Evolutionary conservation across 2,888 invertebrate species (phyloP), one percentile per base, ranked within the genome.

Genomic region (Dyspetes luteomarginatus): DNA sequence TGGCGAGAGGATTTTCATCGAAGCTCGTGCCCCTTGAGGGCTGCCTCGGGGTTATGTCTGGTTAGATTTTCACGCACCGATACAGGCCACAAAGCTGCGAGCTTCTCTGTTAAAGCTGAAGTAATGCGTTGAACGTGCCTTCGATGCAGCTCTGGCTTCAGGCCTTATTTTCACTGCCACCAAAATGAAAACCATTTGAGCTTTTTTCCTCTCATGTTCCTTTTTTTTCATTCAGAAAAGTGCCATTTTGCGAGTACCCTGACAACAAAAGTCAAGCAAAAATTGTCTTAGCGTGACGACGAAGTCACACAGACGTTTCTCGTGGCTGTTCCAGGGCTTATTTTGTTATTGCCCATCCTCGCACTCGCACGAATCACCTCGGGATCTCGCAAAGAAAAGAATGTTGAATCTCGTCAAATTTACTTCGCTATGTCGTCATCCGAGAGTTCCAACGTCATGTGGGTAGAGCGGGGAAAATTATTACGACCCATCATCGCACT

Each of bases 151-250:
- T n/a, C n/a, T n/a, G n/a, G n/a, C n/a, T n/a, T n/a, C n/a, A n/a
- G n/a, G n/a, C n/a, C n/a, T n/a, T n/a, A n/a, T n/a, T n/a, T n/a
- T n/a, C n/a, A n/a, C n/a, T n/a, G n/a, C n/a, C n/a, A n/a, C n/a
- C n/a, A n/a, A n/a, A n/a, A n/a, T n/a, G n/a, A n/a, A n/a, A n/a
- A n/a, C n/a, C n/a, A n/a, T n/a, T n/a, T n/a, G n/a, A n/a, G n/a
- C n/a, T n/a, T n/a, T n/a, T 36, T 9, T 2, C 17, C 30, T 9
- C 60, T 19, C 41, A 12, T 60, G 41, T 74, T 9, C 62, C 26
- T 24, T 69, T 75, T 73, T 82, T 81, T 77, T 28, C 75, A 62
- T 81, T 86, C 85, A 85, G n/a, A 84, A 80, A 85, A 85, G 82
- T 79, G 71, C 77, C 80, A 81, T 80, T 69, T 73, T n/a, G 17